Base-by-base conservation (phyloP, 2,113 vertebrate genomes). In the Oncorhynchus nerka region DNA sequence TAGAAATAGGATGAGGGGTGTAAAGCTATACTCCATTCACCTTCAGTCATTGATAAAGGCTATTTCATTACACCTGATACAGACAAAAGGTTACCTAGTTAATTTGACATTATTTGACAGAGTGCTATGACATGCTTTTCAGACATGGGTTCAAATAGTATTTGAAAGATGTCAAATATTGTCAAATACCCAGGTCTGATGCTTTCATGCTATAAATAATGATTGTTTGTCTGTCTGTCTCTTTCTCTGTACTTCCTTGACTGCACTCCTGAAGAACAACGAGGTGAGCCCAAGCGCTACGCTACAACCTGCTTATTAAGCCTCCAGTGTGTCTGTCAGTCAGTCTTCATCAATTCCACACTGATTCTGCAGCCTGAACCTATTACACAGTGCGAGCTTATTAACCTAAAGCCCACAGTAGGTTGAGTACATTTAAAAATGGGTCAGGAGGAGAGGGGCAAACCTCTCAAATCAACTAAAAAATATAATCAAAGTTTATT, bases 221-320 rank as follows among this genome's bases (percentile, higher is more conserved):
- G 4, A 55, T 19, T 19, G 51, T 55, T 15, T 55, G 34, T 75
- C 22, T 69, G 64, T 55, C 22, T 73, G 30, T 75, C 78, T 74
- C 69, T 45, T 74, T 34, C 8, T 34, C 76, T 83, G 55, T 86
- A 20, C 70, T 67, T 68, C 62, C 71, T 73, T 84, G 79, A 74
- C 78, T 82, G 66, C 32, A 0, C 73, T 73, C 78, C 55, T 81
- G 76, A 90, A 93, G 89, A 90, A 91, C 85, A 90, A 85, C 76
- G 89, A 93, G 87, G 92, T 92, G 81, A 89, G 88, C 64, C 67
- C 7, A 79, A 70, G 70, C 16, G 30, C 22, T 39, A 28, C 32
- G 20, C 24, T 39, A 64, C 74, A 70, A 49, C 67, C 75, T 68
- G 22, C 65, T 30, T 51, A 75, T 55, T 8, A 28, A 55, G 16